Base-by-base conservation (phyloP, 2,888 invertebrate species). In the Carabus problematicus region DNA sequence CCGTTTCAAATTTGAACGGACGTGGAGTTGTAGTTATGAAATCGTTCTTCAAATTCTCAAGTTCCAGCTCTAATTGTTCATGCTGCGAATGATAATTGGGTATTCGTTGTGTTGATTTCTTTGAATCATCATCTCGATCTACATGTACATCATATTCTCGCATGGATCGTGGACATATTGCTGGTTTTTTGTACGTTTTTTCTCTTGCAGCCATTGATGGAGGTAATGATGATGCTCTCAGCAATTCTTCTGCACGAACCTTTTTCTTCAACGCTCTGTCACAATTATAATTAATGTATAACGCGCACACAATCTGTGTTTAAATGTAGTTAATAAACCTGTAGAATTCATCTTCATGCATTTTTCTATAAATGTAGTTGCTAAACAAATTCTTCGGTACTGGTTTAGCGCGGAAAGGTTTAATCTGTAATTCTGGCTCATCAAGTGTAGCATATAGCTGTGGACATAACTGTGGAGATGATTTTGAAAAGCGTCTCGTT, bases 291-390 rank as follows among this genome's bases (percentile, higher is more conserved):
- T 29, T 29, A 29, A 29, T 29, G 2, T 12, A 12, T 45, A 14
- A 14, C 14, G 14, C 29, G 16, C 29, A 12, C 0, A 9, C 29
- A 0, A 29, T 56, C 11, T 60, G 7, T 47, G n/a, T 60, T 43
- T 16, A 43, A 47, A 58, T 2, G 41, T 47, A n/a, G 41, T n/a
- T n/a, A 29, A 29, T 29, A 29, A 29, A 90, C 89, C 89, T 85
- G 78, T 89, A 90, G 80, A 88, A 91, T 72, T 90, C 89, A 74
- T 91, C 89, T 76, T 91, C 90, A 72, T 88, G 85, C 85, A 89
- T 88, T 77, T 88, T 89, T 72, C 88, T 87, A 72, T 90, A 90
- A 75, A 90, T 85, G 72, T 89, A 89, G 75, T 89, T 89, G 12
- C 89, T 89, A 76, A 90, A 91, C 18, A 91, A 80, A 79, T 89